These are phyloP conservation scores for Ostrea edulis DNA, from an alignment of 1,140 invertebrate genomes.

Conservation along the genomic window DNA sequence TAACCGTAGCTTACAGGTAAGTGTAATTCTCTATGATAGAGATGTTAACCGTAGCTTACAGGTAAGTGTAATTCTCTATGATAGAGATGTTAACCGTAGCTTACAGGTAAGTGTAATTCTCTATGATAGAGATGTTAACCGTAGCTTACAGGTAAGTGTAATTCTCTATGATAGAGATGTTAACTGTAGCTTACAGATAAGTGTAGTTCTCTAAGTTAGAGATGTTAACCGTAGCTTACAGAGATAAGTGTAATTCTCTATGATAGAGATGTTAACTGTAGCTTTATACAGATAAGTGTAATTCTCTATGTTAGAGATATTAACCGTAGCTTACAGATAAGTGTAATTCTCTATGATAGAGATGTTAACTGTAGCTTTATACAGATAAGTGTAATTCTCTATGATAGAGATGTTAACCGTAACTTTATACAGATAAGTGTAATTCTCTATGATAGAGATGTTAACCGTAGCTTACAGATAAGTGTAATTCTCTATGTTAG, in stretches of 20 bases:
- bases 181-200: constrained; percentile 70
- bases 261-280: too few species aligned
- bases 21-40: neutral
- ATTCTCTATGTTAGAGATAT: too few species aligned
- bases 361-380: too few species aligned
- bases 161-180: too few species aligned
- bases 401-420: too few species aligned
- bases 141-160: constrained; percentile 67
- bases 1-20: constrained; percentile 71
- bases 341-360: neutral
- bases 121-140: too few species aligned
- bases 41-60: too few species aligned
- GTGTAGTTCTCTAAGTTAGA: neutral
- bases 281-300: constrained; percentile 65
- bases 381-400: constrained; percentile 63
- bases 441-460: too few species aligned
- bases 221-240: too few species aligned
- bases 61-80: constrained; percentile 59
- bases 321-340: constrained; percentile 70
- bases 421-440: constrained; percentile 65
- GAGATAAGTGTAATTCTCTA: constrained; percentile 65
- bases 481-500: too few species aligned
- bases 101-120: constrained; percentile 64
- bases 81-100: too few species aligned
- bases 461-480: too few species aligned